Percentiles rank a stretch among this genome's conserved stretches.
These are phyloP conservation scores for Tenebrio molitor DNA, from an alignment of 1,140 invertebrate species.

Conservation along the genomic window DNA sequence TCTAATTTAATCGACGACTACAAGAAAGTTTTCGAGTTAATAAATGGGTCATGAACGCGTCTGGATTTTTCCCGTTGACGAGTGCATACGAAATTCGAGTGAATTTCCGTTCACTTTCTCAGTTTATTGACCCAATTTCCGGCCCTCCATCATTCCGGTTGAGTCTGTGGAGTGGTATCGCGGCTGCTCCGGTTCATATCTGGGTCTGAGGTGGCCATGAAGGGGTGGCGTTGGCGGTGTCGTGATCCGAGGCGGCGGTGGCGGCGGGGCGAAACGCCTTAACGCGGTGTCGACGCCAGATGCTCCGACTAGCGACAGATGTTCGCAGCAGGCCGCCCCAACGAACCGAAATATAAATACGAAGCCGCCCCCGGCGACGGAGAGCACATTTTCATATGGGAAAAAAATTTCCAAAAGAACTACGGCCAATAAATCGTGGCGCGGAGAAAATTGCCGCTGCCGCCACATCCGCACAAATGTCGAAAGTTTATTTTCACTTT, in stretches of 20 bases:
- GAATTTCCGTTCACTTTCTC: constrained; percentile 13
- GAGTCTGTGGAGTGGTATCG: constrained; percentile 44
- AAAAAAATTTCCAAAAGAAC: constrained; percentile 4
- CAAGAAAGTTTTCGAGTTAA: constrained; percentile 50
- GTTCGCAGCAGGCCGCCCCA: constrained; percentile 38
- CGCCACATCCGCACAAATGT: too few species aligned
- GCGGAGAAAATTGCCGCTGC: neutral
- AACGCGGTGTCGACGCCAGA: constrained; percentile 43
- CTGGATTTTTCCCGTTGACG: too few species aligned
- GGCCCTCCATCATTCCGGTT: constrained; percentile 39
- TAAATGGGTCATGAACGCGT: constrained; percentile 45
- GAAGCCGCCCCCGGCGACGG: neutral
- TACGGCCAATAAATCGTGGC: neutral
- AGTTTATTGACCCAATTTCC: constrained; percentile 40
- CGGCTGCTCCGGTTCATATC: constrained; percentile 50
- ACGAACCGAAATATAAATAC: constrained; percentile 36
- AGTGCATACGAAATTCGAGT: too few species aligned
- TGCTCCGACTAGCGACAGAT: constrained; percentile 43
- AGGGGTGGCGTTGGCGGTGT: constrained; percentile 48
- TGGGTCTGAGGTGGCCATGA: constrained; percentile 49
- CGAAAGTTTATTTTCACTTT: too few species aligned
- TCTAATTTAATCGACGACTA: constrained; percentile 59
- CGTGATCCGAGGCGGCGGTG: constrained; percentile 47
- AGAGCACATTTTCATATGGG: constrained; percentile 1
- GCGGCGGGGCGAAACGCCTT: constrained; percentile 44